Percentiles rank a stretch among this genome's conserved stretches.
phyloP scores from a whole-genome alignment of 2,113 vertebrate genomes.

The Myodes glareolus region DNA sequence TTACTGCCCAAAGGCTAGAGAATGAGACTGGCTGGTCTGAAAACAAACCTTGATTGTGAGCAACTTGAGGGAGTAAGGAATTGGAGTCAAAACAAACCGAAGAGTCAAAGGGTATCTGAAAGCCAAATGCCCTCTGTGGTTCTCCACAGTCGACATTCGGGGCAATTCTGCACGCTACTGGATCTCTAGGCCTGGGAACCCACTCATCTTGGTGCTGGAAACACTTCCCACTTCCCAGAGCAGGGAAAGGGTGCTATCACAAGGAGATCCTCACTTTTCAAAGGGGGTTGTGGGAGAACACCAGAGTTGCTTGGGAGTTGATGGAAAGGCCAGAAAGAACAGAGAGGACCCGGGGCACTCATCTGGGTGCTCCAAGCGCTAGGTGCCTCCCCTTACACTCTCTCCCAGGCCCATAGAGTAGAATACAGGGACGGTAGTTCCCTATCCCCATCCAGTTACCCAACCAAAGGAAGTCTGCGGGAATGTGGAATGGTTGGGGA shows the following conservation, averaged over 20 bases:
- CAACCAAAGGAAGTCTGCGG: neutral
- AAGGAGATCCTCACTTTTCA: neutral
- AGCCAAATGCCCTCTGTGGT: neutral
- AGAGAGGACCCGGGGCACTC: neutral
- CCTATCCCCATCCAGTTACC: neutral
- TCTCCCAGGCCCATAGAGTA: neutral
- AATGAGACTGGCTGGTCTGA: neutral
- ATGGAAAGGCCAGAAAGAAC: neutral
- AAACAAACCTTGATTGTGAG: neutral
- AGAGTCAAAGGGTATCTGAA: neutral
- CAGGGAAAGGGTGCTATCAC: neutral
- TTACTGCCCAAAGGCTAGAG: neutral
- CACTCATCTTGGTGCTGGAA: neutral
- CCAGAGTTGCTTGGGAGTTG: neutral
- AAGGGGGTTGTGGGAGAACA: neutral
- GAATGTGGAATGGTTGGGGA: neutral
- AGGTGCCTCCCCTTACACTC: accelerated
- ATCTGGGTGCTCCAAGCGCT: neutral
- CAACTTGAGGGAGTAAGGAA: neutral
- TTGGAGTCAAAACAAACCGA: neutral
- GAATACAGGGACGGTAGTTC: neutral
- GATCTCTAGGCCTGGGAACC: neutral
- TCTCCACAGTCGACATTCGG: neutral
- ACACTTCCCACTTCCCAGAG: neutral
- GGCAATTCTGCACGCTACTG: neutral